Conservation (phyloP, 2,888 invertebrate species). For the Perizoma affinitatum region DNA sequence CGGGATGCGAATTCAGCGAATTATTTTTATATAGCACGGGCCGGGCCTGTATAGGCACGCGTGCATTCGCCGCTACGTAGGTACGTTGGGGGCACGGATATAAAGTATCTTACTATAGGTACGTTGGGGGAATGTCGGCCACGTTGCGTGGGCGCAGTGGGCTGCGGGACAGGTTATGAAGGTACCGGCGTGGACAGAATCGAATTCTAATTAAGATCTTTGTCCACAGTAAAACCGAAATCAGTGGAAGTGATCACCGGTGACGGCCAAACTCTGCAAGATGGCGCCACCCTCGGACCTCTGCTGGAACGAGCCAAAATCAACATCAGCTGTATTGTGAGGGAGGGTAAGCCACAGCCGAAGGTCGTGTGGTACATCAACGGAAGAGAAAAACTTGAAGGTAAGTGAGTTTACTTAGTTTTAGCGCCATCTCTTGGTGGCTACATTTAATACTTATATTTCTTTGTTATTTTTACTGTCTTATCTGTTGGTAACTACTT, state of each 20-base stretch:
- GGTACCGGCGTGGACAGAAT: too few relatives aligned
- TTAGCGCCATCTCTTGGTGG: neutral
- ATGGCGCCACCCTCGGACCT: conserved; percentile 87
- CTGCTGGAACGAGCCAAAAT: conserved; percentile 88
- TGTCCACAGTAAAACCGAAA: conserved; percentile 91
- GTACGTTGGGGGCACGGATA: too few relatives aligned
- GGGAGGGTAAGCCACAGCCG: conserved; percentile 93
- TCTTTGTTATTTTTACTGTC: too few relatives aligned
- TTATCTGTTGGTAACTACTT: neutral
- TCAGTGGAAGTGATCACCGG: conserved; percentile 88
- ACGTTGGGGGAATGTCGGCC: too few relatives aligned
- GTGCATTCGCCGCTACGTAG: too few relatives aligned
- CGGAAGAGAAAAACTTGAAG: conserved; percentile 85
- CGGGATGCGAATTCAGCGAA: too few relatives aligned
- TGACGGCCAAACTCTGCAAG: conserved; percentile 85
- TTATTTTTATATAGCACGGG: too few relatives aligned
- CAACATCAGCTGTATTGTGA: conserved; percentile 89
- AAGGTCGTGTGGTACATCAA: conserved; percentile 94
- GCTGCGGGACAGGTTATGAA: too few relatives aligned
- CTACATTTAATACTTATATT: too few relatives aligned
- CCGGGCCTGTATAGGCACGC: too few relatives aligned
- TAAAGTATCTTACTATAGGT: too few relatives aligned
- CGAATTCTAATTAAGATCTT: conserved; percentile 33
- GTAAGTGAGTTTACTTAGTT: conserved; percentile 53
- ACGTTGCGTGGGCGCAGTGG: too few relatives aligned